These are phyloP conservation scores for Nycteola revayana DNA, from an alignment of 2,888 invertebrate genomes.

Conservation along the genomic window DNA sequence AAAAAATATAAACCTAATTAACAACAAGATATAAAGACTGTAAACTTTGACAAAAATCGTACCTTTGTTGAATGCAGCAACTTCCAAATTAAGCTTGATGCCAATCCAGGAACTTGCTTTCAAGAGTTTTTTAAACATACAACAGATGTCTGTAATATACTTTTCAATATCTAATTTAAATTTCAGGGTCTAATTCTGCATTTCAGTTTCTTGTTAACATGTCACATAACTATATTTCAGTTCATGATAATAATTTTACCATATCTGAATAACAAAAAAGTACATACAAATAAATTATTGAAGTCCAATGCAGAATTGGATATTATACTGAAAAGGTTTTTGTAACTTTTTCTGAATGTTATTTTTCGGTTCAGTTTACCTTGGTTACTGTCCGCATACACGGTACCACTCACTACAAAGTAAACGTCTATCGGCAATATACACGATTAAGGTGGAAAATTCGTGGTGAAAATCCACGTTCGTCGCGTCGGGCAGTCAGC, in stretches of 20 bases:
- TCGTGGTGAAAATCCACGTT: slow-evolving; percentile 43
- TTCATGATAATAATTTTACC: no score
- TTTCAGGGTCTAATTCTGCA: no score
- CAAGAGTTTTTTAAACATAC: slow-evolving; percentile 26
- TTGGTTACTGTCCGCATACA: slow-evolving; percentile 11
- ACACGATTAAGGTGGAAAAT: slow-evolving; percentile 36
- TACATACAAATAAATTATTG: no score
- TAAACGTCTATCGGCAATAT: slow-evolving; percentile 43
- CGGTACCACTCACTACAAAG: slow-evolving; percentile 37
- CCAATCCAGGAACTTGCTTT: slow-evolving; percentile 39
- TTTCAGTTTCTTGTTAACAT: no score
- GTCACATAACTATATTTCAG: no score
- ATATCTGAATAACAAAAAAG: no score
- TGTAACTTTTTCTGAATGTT: no score
- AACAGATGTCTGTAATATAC: slow-evolving; percentile 10
- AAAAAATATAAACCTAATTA: no score
- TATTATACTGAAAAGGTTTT: no score
- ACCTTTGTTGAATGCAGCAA: slow-evolving; percentile 24
- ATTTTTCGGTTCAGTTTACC: slow-evolving; percentile 2
- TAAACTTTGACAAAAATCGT: no score
- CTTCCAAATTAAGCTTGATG: slow-evolving; percentile 25
- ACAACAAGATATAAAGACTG: no score
- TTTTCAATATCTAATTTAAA: slow-evolving; percentile 1
- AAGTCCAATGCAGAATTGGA: no score
- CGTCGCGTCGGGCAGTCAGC: slow-evolving; percentile 59